Base-by-base conservation (phyloP, 1,140 invertebrate species). In the Manduca sexta region DNA sequence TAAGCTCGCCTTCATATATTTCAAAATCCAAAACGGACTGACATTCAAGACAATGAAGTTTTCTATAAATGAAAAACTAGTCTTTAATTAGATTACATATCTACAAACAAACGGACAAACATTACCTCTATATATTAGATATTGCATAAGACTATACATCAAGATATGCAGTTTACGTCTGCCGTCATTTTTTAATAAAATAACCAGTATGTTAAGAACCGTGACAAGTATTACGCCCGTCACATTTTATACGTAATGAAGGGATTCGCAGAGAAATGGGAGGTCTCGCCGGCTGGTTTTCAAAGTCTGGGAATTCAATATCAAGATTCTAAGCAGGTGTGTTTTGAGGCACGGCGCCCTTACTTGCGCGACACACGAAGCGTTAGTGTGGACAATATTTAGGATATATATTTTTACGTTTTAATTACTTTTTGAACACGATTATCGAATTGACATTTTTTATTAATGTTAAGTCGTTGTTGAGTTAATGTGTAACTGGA, bases 311-410 rank as follows among this genome's bases (percentile, higher is more conserved):
- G 72, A 77, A 74, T 72, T 67, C 68, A 69, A 67, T 76, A 74
- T 80, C 62, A 72, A 64, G 64, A 80, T 80, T 80, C 76, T 74
- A 75, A 69, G 76, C 76, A 80, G 74, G 74, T 80, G 74, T 73
- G 64, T 68, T 75, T 71, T 64, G 70, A 75, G 63, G 69, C 72
- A 70, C 65, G 69, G 63, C 69, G 59, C 60, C 65, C 56, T 64
- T 67, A 64, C 47, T 46, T 15, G 14, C 33, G 41, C 44, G 39
- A 79, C 71, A 73, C 49, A 79, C 58, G 3, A 56, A 30, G n/a
- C 34, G 34, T 35, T 14, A 10, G 10, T 21, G 37, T n/a, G 13
- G 34, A 12, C 0, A 35, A 35, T 14, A n/a, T 35, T 3, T 1
- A 8, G 21, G 8, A 26, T 26, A 26, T 8, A n/a, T 26, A 21